Conservation (phyloP, 2,113 vertebrate genomes). For the Ardeotis arabs region DNA sequence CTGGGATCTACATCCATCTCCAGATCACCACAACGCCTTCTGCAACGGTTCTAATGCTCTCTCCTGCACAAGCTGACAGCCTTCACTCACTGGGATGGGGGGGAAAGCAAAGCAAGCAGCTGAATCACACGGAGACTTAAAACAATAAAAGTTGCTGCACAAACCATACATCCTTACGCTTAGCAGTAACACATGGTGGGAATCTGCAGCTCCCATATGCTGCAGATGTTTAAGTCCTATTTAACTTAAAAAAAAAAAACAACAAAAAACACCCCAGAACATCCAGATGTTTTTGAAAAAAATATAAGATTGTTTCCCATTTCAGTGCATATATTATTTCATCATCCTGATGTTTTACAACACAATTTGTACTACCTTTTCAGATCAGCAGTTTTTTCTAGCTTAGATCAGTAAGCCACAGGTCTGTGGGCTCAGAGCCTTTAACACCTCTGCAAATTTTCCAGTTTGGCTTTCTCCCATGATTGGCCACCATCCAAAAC, state of each 20-base stretch:
- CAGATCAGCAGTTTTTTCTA: not conserved
- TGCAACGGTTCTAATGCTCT: not conserved
- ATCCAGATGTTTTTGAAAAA: not conserved
- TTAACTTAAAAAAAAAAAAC: not conserved
- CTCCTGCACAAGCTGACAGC: not conserved
- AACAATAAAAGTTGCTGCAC: not conserved
- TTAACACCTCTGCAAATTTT: slow-evolving; percentile 16
- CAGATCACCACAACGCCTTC: not conserved
- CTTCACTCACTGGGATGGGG: not conserved
- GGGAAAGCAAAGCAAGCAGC: not conserved
- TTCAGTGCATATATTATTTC: not conserved
- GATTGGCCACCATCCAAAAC: not conserved
- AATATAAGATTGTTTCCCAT: not conserved
- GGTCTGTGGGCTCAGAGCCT: not conserved
- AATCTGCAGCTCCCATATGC: not conserved
- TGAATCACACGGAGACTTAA: not conserved
- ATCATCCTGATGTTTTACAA: not conserved
- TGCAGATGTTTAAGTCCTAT: not conserved
- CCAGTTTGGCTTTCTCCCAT: not conserved
- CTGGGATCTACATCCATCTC: not conserved
- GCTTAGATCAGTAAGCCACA: not conserved
- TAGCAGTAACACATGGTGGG: not conserved
- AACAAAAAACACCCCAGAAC: not conserved
- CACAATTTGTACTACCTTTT: not conserved
- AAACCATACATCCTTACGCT: not conserved